Evolutionary conservation across 1,140 invertebrate genomes (phyloP).

Genomic region (Zophobas atratus): DNA sequence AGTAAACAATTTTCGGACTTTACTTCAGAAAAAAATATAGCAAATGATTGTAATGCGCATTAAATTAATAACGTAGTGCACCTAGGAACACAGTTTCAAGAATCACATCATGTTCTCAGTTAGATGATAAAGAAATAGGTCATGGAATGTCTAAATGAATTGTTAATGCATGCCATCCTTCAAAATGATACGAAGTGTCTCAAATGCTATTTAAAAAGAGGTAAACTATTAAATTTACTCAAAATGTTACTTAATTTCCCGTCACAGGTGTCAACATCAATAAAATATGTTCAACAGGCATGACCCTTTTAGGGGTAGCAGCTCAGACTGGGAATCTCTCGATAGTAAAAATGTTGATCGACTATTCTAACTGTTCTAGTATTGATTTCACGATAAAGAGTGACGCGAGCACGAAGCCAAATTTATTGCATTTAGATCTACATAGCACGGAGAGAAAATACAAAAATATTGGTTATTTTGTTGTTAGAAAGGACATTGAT

Average conservation of each 20-base stretch:
- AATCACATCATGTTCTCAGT: slow-evolving; percentile 4
- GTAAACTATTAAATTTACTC: slow-evolving; percentile 37
- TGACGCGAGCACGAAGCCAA: slow-evolving; percentile 56
- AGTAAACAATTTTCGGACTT: not conserved
- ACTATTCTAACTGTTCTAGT: slow-evolving; percentile 61
- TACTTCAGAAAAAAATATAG: not conserved
- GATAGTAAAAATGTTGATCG: slow-evolving; percentile 67
- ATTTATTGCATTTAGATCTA: slow-evolving; percentile 57
- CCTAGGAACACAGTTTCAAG: not conserved
- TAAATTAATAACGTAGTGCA: not conserved
- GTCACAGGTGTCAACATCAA: slow-evolving; percentile 69
- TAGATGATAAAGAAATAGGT: slow-evolving; percentile 30
- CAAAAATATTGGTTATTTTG: slow-evolving; percentile 68
- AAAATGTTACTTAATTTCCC: slow-evolving; percentile 47
- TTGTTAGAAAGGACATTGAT: slow-evolving; percentile 64
- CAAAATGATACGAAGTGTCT: slow-evolving; percentile 61
- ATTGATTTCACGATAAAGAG: slow-evolving; percentile 51
- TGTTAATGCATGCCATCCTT: slow-evolving; percentile 63
- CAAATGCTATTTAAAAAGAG: slow-evolving; percentile 56
- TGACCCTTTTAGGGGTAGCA: slow-evolving; percentile 69
- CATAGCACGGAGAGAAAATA: slow-evolving; percentile 51
- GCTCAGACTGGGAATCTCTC: slow-evolving; percentile 68
- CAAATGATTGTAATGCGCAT: not conserved
- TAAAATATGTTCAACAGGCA: slow-evolving; percentile 68
- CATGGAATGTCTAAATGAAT: slow-evolving; percentile 61